These are phyloP conservation scores for Acleris literana DNA, from an alignment of 2,888 invertebrate species.

Conservation along the genomic window DNA sequence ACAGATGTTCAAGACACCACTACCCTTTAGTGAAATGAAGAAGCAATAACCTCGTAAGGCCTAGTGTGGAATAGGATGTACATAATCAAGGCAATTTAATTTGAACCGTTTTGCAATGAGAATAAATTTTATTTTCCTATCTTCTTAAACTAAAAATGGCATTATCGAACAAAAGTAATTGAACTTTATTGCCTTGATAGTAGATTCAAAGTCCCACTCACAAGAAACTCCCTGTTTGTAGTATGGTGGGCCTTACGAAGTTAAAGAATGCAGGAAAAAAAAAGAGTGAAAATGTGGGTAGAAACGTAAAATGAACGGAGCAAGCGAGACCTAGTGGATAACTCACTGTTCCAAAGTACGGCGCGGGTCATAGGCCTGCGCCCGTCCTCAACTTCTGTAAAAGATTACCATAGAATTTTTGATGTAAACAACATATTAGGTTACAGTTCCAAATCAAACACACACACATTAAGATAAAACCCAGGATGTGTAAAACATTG, in stretches of 20 bases:
- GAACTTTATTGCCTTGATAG: no score
- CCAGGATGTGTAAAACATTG: no score
- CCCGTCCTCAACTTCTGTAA: conserved; percentile 90
- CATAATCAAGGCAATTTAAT: no score
- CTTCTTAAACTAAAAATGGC: no score
- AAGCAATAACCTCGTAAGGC: no score
- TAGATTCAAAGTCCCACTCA: no score
- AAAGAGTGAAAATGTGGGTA: conserved; percentile 33
- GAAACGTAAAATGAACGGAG: conserved; percentile 43
- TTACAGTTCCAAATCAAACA: background rate
- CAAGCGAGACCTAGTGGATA: conserved; percentile 56
- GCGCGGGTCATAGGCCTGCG: conserved; percentile 91
- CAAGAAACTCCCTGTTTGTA: no score
- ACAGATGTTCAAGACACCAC: conserved; percentile 10
- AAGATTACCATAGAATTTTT: conserved; percentile 45
- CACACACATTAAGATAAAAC: background rate
- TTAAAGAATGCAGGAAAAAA: conserved; percentile 19
- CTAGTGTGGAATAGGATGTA: no score
- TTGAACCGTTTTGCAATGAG: no score
- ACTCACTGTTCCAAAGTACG: conserved; percentile 94
- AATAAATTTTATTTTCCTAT: no score
- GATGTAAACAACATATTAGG: background rate
- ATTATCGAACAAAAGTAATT: no score
- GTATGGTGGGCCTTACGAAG: no score
- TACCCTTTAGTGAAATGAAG: conserved; percentile 23